phyloP scores from a whole-genome alignment of 2,888 invertebrate species.

The Dynastes tityus region DNA sequence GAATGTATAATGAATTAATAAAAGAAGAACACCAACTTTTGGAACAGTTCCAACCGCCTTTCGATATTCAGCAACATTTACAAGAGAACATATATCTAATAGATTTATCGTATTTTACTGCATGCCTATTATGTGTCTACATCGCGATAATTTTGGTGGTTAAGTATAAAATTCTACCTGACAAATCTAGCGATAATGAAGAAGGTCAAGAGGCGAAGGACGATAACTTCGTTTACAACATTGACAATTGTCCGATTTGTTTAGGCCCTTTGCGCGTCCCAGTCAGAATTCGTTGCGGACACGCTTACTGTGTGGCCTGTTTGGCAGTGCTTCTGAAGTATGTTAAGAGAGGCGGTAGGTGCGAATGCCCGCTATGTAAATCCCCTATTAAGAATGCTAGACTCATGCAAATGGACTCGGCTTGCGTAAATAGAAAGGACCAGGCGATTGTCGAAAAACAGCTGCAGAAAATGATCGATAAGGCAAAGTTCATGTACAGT shows the following conservation, averaged over 20 bases:
- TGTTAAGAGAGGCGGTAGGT: slow-evolving; percentile 27
- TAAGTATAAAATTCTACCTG: slow-evolving; percentile 22
- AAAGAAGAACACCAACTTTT: slow-evolving; percentile 17
- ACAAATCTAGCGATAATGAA: slow-evolving; percentile 4
- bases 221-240: slow-evolving; percentile 39
- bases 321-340: slow-evolving; percentile 34
- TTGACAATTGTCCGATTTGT: slow-evolving; percentile 43
- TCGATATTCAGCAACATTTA: slow-evolving; percentile 35
- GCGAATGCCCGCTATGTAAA: slow-evolving; percentile 46
- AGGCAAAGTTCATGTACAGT: slow-evolving; percentile 40
- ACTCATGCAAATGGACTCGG: slow-evolving; percentile 21
- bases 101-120: slow-evolving; percentile 37
- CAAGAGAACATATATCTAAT: slow-evolving; percentile 28
- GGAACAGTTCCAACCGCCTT: slow-evolving; percentile 35
- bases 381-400: slow-evolving; percentile 38
- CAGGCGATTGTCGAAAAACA: slow-evolving; percentile 27
- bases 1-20: slow-evolving; percentile 35
- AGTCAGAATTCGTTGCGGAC: slow-evolving; percentile 42
- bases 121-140: slow-evolving; percentile 32
- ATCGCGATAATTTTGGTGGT: slow-evolving; percentile 29
- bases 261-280: slow-evolving; percentile 29
- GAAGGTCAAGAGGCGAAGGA: slow-evolving; percentile 1
- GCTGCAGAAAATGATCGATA: slow-evolving; percentile 41
- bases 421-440: slow-evolving; percentile 12
- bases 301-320: slow-evolving; percentile 44